phyloP scores from a whole-genome alignment of 2,888 invertebrate species.

The Schrankia costaestrigalis region DNA sequence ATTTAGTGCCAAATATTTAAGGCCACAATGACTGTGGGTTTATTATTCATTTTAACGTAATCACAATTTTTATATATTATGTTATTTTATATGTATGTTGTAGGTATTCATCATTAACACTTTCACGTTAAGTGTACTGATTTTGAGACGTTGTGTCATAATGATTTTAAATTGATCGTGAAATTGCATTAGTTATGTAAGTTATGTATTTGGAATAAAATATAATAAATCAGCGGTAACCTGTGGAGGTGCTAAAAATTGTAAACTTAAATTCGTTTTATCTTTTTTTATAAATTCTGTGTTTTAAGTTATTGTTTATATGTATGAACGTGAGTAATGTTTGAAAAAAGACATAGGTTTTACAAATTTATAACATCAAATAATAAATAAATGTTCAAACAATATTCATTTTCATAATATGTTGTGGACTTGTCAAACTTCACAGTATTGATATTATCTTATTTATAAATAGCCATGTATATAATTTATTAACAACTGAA shows the following conservation, averaged over 20 bases:
- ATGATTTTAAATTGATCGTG: conserved; percentile 46
- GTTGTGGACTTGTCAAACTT: conserved; percentile 63
- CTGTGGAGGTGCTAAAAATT: conserved; percentile 74
- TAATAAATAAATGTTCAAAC: conserved; percentile 24
- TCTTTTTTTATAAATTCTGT: conserved; percentile 44
- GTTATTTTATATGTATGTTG: conserved; percentile 35
- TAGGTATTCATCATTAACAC: conserved; percentile 35
- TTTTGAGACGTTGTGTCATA: conserved; percentile 55
- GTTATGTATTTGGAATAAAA: conserved; percentile 42
- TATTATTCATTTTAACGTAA: conserved; percentile 50
- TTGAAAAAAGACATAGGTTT: conserved; percentile 18
- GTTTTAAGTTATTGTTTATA: conserved; percentile 48
- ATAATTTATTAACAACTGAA: conserved; percentile 79
- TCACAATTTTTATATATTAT: conserved; percentile 59
- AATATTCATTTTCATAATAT: conserved; percentile 39
- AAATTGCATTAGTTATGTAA: conserved; percentile 52
- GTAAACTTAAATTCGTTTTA: conserved; percentile 49
- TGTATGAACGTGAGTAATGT: conserved; percentile 38
- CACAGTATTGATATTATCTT: conserved; percentile 78
- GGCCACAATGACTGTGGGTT: conserved; percentile 51
- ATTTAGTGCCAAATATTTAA: conserved; percentile 74
- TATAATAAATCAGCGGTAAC: conserved; percentile 49
- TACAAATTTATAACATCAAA: conserved; percentile 22
- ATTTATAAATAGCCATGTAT: conserved; percentile 79
- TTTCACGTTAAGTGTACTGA: conserved; percentile 50